A percentile compares a stretch with the other conserved stretches of the same genome.
Conservation (phyloP, 2,797 vertebrate species). For the Rhynchotus rufescens region DNA sequence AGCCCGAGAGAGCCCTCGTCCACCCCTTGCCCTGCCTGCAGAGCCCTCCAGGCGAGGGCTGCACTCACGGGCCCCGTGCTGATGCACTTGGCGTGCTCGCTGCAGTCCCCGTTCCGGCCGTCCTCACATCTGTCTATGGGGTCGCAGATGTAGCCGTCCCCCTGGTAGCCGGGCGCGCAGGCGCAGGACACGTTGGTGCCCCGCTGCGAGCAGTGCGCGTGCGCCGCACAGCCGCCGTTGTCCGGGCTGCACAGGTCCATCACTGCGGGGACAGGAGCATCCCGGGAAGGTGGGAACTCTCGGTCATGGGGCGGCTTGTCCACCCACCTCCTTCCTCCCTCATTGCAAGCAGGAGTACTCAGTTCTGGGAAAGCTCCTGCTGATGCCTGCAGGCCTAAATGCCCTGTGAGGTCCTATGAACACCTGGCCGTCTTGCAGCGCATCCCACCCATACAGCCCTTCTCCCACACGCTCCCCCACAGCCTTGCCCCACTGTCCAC, state of each 20-base stretch:
- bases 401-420: neutral
- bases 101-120: slow-evolving; percentile 89
- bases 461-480: neutral
- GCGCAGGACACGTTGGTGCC: slow-evolving; percentile 84
- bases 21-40: accelerated
- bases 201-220: slow-evolving; percentile 87
- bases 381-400: neutral
- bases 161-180: slow-evolving; percentile 84
- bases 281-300: neutral
- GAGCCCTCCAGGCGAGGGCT: accelerated
- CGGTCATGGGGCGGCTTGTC: neutral
- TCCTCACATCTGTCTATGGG: slow-evolving; percentile 88
- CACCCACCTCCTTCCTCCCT: neutral
- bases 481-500: accelerated
- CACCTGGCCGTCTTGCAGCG: neutral
- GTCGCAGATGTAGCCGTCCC: slow-evolving; percentile 88
- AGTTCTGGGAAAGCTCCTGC: neutral
- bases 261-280: slow-evolving; percentile 72
- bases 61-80: slow-evolving; percentile 91
- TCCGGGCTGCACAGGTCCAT: slow-evolving; percentile 88
- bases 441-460: accelerated
- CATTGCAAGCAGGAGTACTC: neutral
- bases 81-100: slow-evolving; percentile 90
- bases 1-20: neutral
- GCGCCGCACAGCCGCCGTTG: slow-evolving; percentile 87